Evolutionary conservation across 2,113 vertebrate species (phyloP), one percentile per base, ranked within the genome.

Genomic region (Melanotaenia duboulayi): DNA sequence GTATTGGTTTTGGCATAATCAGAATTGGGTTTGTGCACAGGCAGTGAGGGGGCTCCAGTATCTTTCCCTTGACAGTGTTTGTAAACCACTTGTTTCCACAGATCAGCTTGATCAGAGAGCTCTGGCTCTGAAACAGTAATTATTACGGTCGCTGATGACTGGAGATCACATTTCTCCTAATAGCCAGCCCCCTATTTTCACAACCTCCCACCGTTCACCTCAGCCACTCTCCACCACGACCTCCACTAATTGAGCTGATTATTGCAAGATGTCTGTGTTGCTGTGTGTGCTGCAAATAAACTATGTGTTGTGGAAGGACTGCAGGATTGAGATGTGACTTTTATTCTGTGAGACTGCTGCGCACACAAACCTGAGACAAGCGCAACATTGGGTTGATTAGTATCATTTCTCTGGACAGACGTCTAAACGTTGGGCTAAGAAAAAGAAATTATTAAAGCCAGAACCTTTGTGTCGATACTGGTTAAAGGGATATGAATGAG

Each of bases 181-280:
- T 95, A 95, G 94, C 90, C 94, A 67, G 87, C 87, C 93, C 93
- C 90, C 87, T 96, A 92, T 96, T 96, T 95, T 95, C 94, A 95
- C 95, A 96, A 92, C 95, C 96, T 96, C 95, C 94, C 93, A 88
- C 91, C 83, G 94, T 94, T 96, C 94, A 95, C 94, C 93, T 81
- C 91, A 82, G 92, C 94, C 93, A 93, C 93, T 94, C 92, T 94
- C 92, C 93, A 90, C 94, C 91, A 87, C 93, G 94, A 96, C 95
- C 96, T 94, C 91, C 88, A 90, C 95, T 96, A 96, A 96, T 96
- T 95, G 94, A 93, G 62, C 92, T 97, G 96, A 97, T 97, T 95
- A 95, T 91, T 97, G 92, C 96, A 97, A 96, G 95, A 96, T 97
- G 96, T 95, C 89, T 85, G 80, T 83, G 70, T 83, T 60, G 75